These are phyloP conservation scores for Cercopithecus petaurista DNA, from an alignment of 2,797 vertebrate species.

Conservation along the genomic window DNA sequence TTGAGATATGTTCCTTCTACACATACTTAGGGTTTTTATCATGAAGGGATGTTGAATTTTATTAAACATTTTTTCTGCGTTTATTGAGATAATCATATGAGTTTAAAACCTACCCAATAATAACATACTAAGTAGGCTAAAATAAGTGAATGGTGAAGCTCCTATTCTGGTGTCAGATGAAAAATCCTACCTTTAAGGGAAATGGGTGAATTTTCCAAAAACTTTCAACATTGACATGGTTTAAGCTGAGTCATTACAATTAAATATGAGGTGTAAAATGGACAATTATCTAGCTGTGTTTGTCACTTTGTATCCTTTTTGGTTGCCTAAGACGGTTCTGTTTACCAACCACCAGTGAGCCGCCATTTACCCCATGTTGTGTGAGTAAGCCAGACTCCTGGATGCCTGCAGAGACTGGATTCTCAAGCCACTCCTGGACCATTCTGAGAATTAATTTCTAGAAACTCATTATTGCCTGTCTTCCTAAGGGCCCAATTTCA, in stretches of 20 bases:
- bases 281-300: not conserved
- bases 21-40: too few species aligned
- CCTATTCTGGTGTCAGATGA: not conserved
- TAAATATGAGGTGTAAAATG: not conserved
- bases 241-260: not conserved
- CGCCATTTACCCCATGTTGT: too few species aligned
- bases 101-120: not conserved
- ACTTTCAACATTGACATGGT: not conserved
- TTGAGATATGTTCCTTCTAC: too few species aligned
- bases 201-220: not conserved
- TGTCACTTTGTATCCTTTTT: not conserved
- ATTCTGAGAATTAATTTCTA: not conserved
- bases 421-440: not conserved
- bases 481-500: not conserved
- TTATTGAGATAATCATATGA: too few species aligned
- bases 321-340: not conserved
- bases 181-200: not conserved
- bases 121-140: not conserved
- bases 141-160: not conserved
- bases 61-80: too few species aligned
- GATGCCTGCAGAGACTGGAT: too few species aligned
- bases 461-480: not conserved
- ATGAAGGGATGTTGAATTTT: too few species aligned
- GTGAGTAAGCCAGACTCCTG: not conserved
- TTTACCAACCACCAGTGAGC: not conserved